Conservation (phyloP, 1,140 invertebrate species). For the Lepidostoma basale region DNA sequence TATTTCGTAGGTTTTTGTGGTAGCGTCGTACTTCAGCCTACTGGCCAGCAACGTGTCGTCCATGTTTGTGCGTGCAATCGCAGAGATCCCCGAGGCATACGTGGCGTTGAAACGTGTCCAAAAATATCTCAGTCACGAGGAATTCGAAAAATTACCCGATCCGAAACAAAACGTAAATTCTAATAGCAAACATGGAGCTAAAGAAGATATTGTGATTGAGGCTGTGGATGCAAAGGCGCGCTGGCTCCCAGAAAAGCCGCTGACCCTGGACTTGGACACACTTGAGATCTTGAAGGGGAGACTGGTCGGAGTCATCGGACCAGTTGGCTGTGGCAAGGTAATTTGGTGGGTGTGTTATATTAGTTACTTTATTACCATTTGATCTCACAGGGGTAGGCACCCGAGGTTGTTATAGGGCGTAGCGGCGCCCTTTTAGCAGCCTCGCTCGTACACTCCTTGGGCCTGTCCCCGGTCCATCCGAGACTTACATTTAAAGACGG, state of each 20-base stretch:
- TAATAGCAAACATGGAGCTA: not conserved
- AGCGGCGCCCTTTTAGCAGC: too few relatives aligned
- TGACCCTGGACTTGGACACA: constrained; percentile 59
- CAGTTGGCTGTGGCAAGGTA: constrained; percentile 68
- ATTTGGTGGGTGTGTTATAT: too few relatives aligned
- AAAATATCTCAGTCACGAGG: constrained; percentile 60
- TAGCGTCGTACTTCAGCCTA: constrained; percentile 68
- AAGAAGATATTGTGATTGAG: not conserved
- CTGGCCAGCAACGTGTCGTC: constrained; percentile 69
- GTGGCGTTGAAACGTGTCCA: constrained; percentile 67
- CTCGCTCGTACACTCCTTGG: too few relatives aligned
- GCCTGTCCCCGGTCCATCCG: too few relatives aligned
- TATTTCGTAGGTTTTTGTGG: constrained; percentile 64
- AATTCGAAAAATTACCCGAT: constrained; percentile 49
- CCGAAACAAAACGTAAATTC: not conserved
- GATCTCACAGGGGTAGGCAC: too few relatives aligned
- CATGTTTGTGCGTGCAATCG: constrained; percentile 73
- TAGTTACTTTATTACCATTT: too few relatives aligned
- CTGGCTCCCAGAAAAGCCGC: constrained; percentile 48
- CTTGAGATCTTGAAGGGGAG: constrained; percentile 61
- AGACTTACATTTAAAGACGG: too few relatives aligned
- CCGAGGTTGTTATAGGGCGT: too few relatives aligned
- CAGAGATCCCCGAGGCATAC: constrained; percentile 65
- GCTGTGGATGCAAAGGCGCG: constrained; percentile 48
- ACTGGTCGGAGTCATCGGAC: constrained; percentile 67